phyloP scores from a whole-genome alignment of 30 jellyfish, hydroid and myxozoan genomes.

The Calvadosia cruxmelitensis region DNA sequence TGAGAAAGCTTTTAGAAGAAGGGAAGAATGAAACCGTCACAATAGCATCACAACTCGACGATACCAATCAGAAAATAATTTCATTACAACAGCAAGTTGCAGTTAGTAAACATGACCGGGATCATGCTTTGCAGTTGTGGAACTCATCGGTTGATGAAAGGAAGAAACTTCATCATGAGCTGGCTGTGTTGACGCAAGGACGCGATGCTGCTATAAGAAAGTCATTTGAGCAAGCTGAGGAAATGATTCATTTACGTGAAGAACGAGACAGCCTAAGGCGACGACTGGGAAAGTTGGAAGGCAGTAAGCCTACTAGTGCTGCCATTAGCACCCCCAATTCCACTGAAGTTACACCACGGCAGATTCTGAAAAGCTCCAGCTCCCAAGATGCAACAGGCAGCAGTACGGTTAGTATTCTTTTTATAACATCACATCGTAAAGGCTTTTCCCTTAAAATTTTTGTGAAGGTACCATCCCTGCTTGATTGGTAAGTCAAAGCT shows the following conservation, averaged over 20 bases:
- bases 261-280: constrained; percentile 39
- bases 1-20: constrained; percentile 19
- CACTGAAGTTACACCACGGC: no score
- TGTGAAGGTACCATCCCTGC: no score
- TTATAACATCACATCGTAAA: no score
- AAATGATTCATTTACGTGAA: constrained; percentile 20
- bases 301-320: no score
- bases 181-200: constrained; percentile 40
- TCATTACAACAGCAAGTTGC: constrained; percentile 44
- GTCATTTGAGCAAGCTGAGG: constrained; percentile 61
- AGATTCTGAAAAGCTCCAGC: no score
- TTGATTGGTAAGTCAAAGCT: no score
- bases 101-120: constrained; percentile 40
- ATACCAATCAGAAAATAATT: constrained; percentile 17
- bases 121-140: constrained; percentile 61
- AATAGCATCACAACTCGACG: constrained; percentile 1
- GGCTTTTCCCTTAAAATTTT: no score
- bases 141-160: constrained; percentile 68
- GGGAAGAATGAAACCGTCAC: constrained; percentile 15
- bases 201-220: constrained; percentile 42
- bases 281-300: no score
- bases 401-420: no score
- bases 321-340: no score
- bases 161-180: constrained; percentile 49
- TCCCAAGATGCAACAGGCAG: no score